Conservation (phyloP, 2,113 vertebrate species). For the Stigmatopora argus region DNA sequence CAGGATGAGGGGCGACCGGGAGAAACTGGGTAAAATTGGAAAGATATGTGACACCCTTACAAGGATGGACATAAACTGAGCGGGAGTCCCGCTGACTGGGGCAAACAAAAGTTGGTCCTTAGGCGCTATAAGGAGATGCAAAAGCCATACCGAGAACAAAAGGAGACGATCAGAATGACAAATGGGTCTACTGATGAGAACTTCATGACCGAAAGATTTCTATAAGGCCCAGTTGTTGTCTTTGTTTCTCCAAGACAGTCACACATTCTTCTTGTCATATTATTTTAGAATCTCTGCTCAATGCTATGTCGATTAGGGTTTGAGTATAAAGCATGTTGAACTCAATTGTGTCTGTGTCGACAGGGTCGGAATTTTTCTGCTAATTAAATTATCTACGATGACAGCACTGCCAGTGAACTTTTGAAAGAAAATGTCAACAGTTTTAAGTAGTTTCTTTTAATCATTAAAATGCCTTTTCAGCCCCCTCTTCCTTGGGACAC, state of each 20-base stretch:
- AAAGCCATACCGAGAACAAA: slow-evolving; percentile 17
- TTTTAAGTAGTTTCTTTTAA: too few species aligned
- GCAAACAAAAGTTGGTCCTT: slow-evolving; percentile 21
- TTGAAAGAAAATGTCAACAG: too few species aligned
- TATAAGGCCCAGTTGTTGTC: not conserved
- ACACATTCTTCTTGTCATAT: not conserved
- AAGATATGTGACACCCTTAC: not conserved
- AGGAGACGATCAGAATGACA: slow-evolving; percentile 7
- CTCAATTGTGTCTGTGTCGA: too few species aligned
- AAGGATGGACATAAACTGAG: slow-evolving; percentile 3
- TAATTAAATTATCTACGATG: too few species aligned
- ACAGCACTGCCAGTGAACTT: too few species aligned
- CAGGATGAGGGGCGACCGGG: slow-evolving; percentile 81
- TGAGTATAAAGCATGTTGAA: not conserved
- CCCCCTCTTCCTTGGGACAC: too few species aligned
- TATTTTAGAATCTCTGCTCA: not conserved
- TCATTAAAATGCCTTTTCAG: too few species aligned
- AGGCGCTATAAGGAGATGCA: slow-evolving; percentile 5
- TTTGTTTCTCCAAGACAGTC: not conserved
- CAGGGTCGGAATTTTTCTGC: too few species aligned
- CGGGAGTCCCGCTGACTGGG: slow-evolving; percentile 3
- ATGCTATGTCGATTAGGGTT: not conserved
- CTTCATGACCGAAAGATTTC: not conserved
- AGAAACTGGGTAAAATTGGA: slow-evolving; percentile 69
- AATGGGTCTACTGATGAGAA: slow-evolving; percentile 1